A percentile compares a stretch with the other conserved stretches of the same genome.
Evolutionary conservation across 1,140 invertebrate species (phyloP).

Genomic region (Trichoplusia ni): DNA sequence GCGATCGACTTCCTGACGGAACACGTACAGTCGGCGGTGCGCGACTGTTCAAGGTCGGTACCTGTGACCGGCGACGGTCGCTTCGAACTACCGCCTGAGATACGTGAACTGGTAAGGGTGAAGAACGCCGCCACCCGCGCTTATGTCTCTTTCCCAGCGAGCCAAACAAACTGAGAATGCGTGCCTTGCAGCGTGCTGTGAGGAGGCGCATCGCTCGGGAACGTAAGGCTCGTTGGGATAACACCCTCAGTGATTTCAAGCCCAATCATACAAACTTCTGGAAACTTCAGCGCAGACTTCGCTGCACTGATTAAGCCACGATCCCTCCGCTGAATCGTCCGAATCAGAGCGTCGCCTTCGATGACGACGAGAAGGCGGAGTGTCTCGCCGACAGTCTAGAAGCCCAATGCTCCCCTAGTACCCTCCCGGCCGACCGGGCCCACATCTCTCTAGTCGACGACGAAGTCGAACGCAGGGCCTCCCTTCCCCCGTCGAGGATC

Average conservation of each 20-base stretch:
- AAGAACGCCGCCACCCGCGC: neutral
- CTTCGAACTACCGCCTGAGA: no score
- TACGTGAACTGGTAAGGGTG: neutral
- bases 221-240: neutral
- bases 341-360: constrained; percentile 15
- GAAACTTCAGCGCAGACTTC: neutral
- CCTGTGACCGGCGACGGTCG: no score
- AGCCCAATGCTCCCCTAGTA: constrained; percentile 11
- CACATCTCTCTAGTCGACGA: neutral
- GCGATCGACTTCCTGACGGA: neutral
- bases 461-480: neutral
- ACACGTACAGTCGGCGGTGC: neutral
- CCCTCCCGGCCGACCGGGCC: neutral
- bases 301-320: neutral
- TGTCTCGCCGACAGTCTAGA: constrained; percentile 35
- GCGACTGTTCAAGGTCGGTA: no score
- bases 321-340: neutral
- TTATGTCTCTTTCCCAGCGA: neutral
- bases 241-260: neutral
- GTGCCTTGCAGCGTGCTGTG: no score
- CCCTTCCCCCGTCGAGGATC: neutral
- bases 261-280: neutral
- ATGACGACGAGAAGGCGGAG: constrained; percentile 37
- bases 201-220: no score
- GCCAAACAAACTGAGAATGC: neutral